A percentile compares a stretch with the other conserved stretches of the same genome.
Conservation (phyloP, 2,888 invertebrate genomes). For the Prenolepis imparis region DNA sequence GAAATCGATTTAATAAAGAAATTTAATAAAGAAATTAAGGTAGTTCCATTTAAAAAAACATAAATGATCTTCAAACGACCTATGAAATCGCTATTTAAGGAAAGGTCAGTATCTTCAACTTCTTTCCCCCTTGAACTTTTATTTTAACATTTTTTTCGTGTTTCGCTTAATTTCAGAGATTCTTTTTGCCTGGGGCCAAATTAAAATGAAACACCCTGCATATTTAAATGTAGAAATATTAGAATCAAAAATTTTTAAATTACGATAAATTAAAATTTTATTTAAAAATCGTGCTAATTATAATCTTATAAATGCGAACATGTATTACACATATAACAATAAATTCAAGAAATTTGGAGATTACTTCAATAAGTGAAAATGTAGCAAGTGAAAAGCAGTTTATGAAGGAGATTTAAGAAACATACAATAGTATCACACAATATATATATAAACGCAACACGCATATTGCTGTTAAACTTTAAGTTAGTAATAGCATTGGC, state of each 20-base stretch:
- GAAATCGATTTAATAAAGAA: no score
- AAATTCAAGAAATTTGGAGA: background rate
- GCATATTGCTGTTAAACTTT: conserved; percentile 43
- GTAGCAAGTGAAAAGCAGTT: background rate
- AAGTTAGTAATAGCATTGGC: conserved; percentile 75
- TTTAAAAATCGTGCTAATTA: background rate
- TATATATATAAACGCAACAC: conserved; percentile 22
- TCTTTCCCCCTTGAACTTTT: no score
- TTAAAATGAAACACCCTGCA: no score
- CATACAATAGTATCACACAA: background rate
- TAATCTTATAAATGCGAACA: background rate
- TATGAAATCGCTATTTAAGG: no score
- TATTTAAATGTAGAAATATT: background rate
- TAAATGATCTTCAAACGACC: no score
- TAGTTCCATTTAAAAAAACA: no score
- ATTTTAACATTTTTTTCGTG: no score
- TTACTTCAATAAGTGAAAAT: background rate
- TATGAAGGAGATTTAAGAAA: background rate
- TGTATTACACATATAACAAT: background rate
- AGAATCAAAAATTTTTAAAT: background rate
- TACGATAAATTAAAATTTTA: background rate
- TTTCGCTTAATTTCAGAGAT: no score
- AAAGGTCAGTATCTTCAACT: no score
- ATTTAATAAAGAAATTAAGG: no score
- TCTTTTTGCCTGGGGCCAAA: no score